These are phyloP conservation scores for Sphaerophoria taeniata DNA, from an alignment of 2,888 invertebrate genomes.

Conservation along the genomic window DNA sequence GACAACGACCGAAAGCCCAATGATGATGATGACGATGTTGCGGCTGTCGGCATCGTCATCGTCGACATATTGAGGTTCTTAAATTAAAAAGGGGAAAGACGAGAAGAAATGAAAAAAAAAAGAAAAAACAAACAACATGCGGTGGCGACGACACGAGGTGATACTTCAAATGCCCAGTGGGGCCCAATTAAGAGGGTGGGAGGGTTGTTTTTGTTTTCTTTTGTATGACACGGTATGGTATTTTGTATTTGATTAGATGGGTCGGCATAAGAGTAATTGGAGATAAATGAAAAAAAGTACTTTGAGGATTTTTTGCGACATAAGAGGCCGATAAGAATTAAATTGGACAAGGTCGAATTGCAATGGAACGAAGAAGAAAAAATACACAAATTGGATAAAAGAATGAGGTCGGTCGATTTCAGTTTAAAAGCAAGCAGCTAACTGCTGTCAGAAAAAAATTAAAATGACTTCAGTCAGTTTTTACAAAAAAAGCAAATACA, in stretches of 20 bases:
- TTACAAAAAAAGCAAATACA: too few species aligned
- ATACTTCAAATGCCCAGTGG: conserved; percentile 35
- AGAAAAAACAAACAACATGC: conserved; percentile 24
- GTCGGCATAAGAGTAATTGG: conserved; percentile 4
- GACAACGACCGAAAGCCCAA: conserved; percentile 15
- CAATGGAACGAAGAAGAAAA: neutral
- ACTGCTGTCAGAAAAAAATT: too few species aligned
- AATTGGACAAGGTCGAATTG: neutral
- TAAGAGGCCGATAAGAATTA: neutral
- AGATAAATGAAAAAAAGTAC: conserved; percentile 16
- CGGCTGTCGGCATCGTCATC: conserved; percentile 47
- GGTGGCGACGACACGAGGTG: neutral
- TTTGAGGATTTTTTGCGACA: neutral
- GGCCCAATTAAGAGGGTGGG: conserved; percentile 28
- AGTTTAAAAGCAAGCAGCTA: too few species aligned
- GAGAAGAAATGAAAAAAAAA: neutral
- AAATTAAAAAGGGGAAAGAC: conserved; percentile 41
- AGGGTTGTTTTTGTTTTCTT: conserved; percentile 5
- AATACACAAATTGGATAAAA: neutral
- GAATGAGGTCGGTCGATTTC: neutral
- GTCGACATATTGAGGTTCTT: conserved; percentile 42
- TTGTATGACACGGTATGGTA: neutral
- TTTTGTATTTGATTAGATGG: neutral
- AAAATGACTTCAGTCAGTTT: too few species aligned
- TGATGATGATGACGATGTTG: conserved; percentile 32